Evolutionary conservation across 1,140 invertebrate genomes (phyloP), one percentile per base, ranked within the genome.

Genomic region (Bactericera cockerelli): DNA sequence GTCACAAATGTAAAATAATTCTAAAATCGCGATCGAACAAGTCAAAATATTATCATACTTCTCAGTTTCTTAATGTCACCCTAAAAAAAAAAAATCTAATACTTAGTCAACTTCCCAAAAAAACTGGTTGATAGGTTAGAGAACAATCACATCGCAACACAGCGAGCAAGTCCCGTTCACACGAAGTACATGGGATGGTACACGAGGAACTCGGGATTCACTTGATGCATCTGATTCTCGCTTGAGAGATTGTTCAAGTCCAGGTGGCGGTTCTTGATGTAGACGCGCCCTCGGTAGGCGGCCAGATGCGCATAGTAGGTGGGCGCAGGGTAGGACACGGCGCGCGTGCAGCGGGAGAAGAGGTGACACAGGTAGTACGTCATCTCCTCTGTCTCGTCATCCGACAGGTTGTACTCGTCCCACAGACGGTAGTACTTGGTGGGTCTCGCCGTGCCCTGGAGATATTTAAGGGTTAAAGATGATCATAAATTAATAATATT

Each of bases 241-340:
- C 16, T 8, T 24, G 54, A 25, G 38, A 56, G 58, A 28, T 55
- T 39, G 26, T 36, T 21, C 55, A 62, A 73, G 72, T 70, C 69
- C 79, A 76, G n/a, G 8, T 49, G n/a, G n/a, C 42, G n/a, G 22
- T 74, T 72, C 55, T 75, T 69, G 0, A 79, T 77, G 60, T 82
- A 79, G 33, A 77, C 75, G 31, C 79, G 72, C 0, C 82, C 89
- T 53, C 92, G 75, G 59, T 83, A 83, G 13, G 89, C 90, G n/a
- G 85, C 90, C 58, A 93, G 77, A 76, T 96, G 91, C 24, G 92
- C 90, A 72, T 95, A 93, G 71, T 95, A 95, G 0, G 89, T 93
- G 1, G 92, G 91, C 1, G 93, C 86, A 1, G 92, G 92, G 75
- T 94, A 93, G 13, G 87, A 92, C 0, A 96, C 90, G 1, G 87